Base-by-base conservation (phyloP, 2,797 vertebrate genomes). In the Amniataba percoides region DNA sequence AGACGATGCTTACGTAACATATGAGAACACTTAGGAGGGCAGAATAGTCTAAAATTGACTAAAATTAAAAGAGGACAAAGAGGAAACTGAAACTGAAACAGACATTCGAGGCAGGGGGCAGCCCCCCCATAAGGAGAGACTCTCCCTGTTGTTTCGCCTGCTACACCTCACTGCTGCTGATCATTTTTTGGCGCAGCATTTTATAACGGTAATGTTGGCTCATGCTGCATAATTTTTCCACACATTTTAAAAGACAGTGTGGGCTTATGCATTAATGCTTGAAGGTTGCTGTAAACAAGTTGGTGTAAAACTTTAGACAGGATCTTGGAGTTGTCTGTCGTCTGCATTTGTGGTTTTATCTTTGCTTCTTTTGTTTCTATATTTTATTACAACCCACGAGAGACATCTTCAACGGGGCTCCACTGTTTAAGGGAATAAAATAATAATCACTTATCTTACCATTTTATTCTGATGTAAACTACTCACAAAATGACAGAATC, bases 1-100 rank as follows among this genome's bases (percentile, higher is more conserved):
- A 51, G 71, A 70, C 52, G 71, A 58, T 64, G 40, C 55, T 80
- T 80, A 73, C 25, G 49, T 25, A 88, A 82, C 58, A 76, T 45
- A 71, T 60, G 42, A 40, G 57, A 57, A 72, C 21, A 77, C 57
- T 71, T 74, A 75, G 42, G 48, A 70, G 45, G 15, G 74, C 31
- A 12, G 0, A 34, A 42, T 46, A 72, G 11, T 45, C 21, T 16
- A 4, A 84, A 83, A 46, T 2, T 56, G 52, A 52, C 52, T 65
- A 71, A 75, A 62, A 78, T 78, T 70, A 58, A n/a, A n/a, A n/a
- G n/a, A n/a, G n/a, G 64, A 73, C 18, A 23, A 63, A 10, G 2
- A 59, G 21, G 23, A 56, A 67, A 63, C 36, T 43, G 55, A 77
- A 67, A 61, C 21, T 19, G 45, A 6, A 49, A 67, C 45, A 55